Percentiles rank a stretch among this genome's conserved stretches.
These are phyloP conservation scores for Odontocolon sp. DNA, from an alignment of 2,888 invertebrate genomes.

Conservation along the genomic window DNA sequence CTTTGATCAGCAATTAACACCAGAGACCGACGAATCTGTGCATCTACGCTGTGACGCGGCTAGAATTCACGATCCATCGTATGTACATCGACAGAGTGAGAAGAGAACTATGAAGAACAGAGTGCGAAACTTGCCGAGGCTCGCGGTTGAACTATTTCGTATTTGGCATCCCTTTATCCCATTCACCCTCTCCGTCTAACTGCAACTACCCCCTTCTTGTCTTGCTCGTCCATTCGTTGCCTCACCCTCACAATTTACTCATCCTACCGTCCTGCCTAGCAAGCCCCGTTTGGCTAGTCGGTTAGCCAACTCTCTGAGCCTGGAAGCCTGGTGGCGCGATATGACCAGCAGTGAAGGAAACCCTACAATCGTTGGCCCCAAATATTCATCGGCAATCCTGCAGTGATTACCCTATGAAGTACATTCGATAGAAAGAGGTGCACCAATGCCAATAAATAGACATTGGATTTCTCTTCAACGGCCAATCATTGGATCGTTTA, in stretches of 20 bases:
- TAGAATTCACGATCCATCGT: constrained; percentile 62
- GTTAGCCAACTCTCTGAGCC: no score
- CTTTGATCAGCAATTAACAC: constrained; percentile 76
- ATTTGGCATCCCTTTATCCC: constrained; percentile 48
- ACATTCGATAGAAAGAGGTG: no score
- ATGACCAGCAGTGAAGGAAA: no score
- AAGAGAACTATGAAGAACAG: constrained; percentile 47
- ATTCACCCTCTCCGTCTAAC: constrained; percentile 17
- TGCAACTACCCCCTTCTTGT: constrained; percentile 28
- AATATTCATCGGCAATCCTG: neutral
- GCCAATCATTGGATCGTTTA: constrained; percentile 10
- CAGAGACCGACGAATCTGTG: constrained; percentile 50
- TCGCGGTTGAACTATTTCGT: constrained; percentile 46
- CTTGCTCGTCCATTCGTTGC: constrained; percentile 39
- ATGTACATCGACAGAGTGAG: constrained; percentile 57
- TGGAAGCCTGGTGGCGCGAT: no score
- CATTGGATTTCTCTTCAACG: neutral
- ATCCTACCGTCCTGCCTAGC: neutral
- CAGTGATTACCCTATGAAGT: neutral
- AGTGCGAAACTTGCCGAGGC: constrained; percentile 23
- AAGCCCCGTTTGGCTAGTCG: neutral
- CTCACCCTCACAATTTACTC: constrained; percentile 6
- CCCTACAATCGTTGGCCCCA: neutral
- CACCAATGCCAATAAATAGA: no score
- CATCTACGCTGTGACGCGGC: constrained; percentile 37